Base-by-base conservation (phyloP, 2,113 vertebrate genomes). In the Emydocephalus ijimae region DNA sequence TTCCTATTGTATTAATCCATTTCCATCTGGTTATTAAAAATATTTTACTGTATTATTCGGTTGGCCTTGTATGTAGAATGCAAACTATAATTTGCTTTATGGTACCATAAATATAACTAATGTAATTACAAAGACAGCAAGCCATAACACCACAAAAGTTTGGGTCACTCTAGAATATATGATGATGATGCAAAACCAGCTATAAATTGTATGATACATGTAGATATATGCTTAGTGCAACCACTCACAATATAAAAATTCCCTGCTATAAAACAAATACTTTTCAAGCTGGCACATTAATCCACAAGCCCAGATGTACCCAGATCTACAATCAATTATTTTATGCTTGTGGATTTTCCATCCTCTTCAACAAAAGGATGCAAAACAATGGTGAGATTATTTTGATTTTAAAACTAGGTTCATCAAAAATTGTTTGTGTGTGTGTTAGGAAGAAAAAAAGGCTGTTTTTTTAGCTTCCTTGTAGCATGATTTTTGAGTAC, bases 1-100 rank as follows among this genome's bases (percentile, higher is more conserved):
- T 50, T 97, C 96, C 95, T 96, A 95, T 96, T 96, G 92, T 96
- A 97, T 97, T 97, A 97, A 94, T 90, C 93, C 94, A 94, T 96
- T 96, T 97, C 95, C 96, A 97, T 97, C 97, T 97, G 96, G 92
- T 94, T 96, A 94, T 94, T 96, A 95, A 97, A 59, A 92, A 91
- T 96, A 97, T 96, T 96, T 97, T 95, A 96, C 95, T 96, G 94
- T 96, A 97, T 95, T 96, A 95, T 92, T 94, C 64, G 96, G 94
- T 96, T 96, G 96, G 85, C 96, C 94, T 96, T 90, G 95, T 90
- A 95, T 92, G 92, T 96, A 23, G 95, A 95, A 97, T 96, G 96
- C 94, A 97, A 96, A 97, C 86, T 87, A 85, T 96, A 97, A 97
- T 97, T 97, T 95, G 95, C 34, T 96, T 97, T 97, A 96, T 94